Percentiles rank a stretch among this genome's conserved stretches.
Conservation (phyloP, 2,113 vertebrate species). For the Neoarius graeffei region DNA sequence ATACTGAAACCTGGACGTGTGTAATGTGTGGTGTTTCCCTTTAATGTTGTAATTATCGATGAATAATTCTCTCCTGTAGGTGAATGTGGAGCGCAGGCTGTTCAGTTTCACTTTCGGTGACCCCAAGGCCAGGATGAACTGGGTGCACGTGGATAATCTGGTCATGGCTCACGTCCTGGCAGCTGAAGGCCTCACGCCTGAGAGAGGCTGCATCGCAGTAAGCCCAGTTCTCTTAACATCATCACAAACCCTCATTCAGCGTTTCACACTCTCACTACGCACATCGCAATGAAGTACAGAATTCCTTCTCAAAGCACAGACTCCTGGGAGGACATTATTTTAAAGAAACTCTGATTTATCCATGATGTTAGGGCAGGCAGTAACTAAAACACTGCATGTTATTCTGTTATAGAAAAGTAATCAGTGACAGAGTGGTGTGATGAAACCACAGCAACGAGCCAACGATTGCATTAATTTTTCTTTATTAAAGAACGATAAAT, state of each 20-base stretch:
- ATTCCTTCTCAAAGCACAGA: neutral
- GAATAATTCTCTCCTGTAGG: constrained; percentile 61
- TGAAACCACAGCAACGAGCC: too few relatives aligned
- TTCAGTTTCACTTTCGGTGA: constrained; percentile 86
- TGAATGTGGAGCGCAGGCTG: constrained; percentile 79
- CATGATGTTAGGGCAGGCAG: neutral
- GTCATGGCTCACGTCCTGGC: constrained; percentile 84
- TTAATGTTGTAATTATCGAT: neutral
- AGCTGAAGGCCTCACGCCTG: constrained; percentile 77
- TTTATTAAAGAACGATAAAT: too few relatives aligned
- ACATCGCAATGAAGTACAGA: neutral
- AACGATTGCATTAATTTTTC: too few relatives aligned
- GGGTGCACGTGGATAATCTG: constrained; percentile 88
- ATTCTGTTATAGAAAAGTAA: neutral
- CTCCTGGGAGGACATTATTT: neutral
- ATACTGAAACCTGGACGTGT: neutral
- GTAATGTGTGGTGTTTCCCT: neutral
- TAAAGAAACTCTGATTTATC: neutral
- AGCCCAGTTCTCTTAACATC: constrained; percentile 54
- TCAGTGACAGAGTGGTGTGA: neutral
- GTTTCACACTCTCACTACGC: neutral
- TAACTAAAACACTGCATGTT: neutral
- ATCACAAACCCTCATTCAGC: too few relatives aligned
- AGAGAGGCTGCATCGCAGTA: constrained; percentile 81
- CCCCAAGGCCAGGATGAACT: constrained; percentile 82